Evolutionary conservation across 2,888 invertebrate genomes (phyloP).

Genomic region (Hydrotaea cyrtoneurina): DNA sequence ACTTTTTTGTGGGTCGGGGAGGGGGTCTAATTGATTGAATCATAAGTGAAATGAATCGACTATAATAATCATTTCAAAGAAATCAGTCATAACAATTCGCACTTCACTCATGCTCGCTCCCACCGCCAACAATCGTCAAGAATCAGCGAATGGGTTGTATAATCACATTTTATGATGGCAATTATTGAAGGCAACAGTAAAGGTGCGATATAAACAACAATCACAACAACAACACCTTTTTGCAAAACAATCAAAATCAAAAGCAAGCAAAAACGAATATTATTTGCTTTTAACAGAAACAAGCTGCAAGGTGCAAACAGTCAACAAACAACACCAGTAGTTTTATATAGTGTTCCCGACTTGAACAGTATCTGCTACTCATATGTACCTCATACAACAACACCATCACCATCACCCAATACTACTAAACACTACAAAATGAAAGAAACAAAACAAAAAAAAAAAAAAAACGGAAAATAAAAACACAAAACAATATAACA

Average conservation of each 20-base stretch:
- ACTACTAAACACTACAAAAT: neutral
- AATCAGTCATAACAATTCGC: too few species aligned
- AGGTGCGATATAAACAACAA: slow-evolving; percentile 15
- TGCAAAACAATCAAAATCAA: slow-evolving; percentile 18
- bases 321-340: slow-evolving; percentile 17
- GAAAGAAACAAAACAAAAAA: neutral
- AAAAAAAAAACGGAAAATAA: slow-evolving; percentile 5
- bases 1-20: too few species aligned
- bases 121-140: too few species aligned
- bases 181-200: slow-evolving; percentile 20
- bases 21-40: slow-evolving; percentile 37
- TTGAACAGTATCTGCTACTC: neutral
- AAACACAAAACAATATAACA: slow-evolving; percentile 16
- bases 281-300: neutral
- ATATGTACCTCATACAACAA: too few species aligned
- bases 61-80: too few species aligned
- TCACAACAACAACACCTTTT: neutral
- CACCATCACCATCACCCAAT: slow-evolving; percentile 3
- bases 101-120: too few species aligned
- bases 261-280: neutral
- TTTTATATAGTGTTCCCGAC: slow-evolving; percentile 10
- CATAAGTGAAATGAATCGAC: neutral
- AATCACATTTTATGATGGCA: neutral
- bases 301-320: neutral
- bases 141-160: neutral